A percentile compares a stretch with the other conserved stretches of the same genome.
Conservation (phyloP, 2,113 vertebrate species). For the Alosa alosa region DNA sequence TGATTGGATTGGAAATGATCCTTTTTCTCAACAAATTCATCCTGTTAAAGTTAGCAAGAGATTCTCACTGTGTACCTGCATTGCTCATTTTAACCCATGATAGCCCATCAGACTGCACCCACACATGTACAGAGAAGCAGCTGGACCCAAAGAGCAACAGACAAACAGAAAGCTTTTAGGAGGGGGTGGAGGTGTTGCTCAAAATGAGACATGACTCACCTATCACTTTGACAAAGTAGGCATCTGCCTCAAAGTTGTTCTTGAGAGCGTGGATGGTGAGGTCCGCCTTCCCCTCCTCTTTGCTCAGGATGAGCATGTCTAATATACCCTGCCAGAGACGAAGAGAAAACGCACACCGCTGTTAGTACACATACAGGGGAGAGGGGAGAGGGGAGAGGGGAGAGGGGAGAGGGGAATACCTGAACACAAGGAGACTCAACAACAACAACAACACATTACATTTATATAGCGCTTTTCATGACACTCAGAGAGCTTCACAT, state of each 20-base stretch:
- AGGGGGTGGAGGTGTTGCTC: neutral
- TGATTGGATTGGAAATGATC: too few relatives aligned
- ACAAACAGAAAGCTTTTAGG: neutral
- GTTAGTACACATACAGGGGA: neutral
- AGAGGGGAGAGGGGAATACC: too few relatives aligned
- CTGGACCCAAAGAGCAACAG: neutral
- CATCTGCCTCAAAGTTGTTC: slow-evolving; percentile 97
- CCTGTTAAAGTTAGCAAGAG: too few relatives aligned
- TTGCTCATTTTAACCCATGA: too few relatives aligned
- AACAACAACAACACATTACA: too few relatives aligned
- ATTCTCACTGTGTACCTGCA: too few relatives aligned
- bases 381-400: neutral
- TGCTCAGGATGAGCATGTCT: slow-evolving; percentile 89
- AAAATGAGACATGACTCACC: slow-evolving; percentile 75
- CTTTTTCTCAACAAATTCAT: too few relatives aligned
- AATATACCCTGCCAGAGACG: slow-evolving; percentile 81
- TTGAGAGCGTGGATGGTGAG: slow-evolving; percentile 85
- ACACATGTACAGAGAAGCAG: neutral
- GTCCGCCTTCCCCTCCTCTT: slow-evolving; percentile 68
- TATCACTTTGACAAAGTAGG: slow-evolving; percentile 98
- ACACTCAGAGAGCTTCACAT: too few relatives aligned
- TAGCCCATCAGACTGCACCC: too few relatives aligned
- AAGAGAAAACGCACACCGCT: neutral
- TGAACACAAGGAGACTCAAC: too few relatives aligned
- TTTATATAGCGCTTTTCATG: too few relatives aligned